A percentile compares a stretch with the other conserved stretches of the same genome.
Conservation (phyloP, 2,888 invertebrate genomes). For the Calameuta filiformis region DNA sequence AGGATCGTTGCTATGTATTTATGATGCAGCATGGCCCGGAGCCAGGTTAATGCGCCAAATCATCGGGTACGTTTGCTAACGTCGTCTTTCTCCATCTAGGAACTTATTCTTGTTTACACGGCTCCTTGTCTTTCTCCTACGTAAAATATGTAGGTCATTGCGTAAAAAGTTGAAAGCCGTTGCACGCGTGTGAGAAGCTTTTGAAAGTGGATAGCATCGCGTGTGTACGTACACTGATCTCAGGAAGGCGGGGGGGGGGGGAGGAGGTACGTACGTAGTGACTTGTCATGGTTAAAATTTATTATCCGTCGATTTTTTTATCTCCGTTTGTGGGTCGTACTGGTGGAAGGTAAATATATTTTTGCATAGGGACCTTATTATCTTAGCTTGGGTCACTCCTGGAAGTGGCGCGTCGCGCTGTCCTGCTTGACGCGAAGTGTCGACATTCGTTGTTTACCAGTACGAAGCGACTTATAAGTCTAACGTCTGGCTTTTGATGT, state of each 20-base stretch:
- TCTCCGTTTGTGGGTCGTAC: not conserved
- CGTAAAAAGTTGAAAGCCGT: not conserved
- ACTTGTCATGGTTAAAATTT: not conserved
- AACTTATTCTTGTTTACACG: not conserved
- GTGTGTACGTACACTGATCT: not conserved
- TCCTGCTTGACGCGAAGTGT: not conserved
- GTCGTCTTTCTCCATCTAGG: not conserved
- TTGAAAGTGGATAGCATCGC: not conserved
- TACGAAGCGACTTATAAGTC: not conserved
- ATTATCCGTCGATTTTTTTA: not conserved
- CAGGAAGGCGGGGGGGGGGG: too few species aligned
- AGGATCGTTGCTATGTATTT: constrained; percentile 34
- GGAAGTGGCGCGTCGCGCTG: not conserved
- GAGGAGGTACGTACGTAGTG: not conserved
- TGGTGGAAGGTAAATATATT: not conserved
- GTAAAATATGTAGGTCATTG: not conserved
- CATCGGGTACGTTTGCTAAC: not conserved
- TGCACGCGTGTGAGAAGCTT: not conserved
- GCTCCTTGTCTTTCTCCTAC: not conserved
- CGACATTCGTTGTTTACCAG: not conserved
- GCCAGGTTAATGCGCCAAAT: constrained; percentile 54
- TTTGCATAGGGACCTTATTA: not conserved
- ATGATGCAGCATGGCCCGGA: constrained; percentile 49
- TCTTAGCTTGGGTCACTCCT: not conserved
- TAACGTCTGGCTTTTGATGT: not conserved